Conservation (phyloP, 2,888 invertebrate species). For the Spialia ferax region DNA sequence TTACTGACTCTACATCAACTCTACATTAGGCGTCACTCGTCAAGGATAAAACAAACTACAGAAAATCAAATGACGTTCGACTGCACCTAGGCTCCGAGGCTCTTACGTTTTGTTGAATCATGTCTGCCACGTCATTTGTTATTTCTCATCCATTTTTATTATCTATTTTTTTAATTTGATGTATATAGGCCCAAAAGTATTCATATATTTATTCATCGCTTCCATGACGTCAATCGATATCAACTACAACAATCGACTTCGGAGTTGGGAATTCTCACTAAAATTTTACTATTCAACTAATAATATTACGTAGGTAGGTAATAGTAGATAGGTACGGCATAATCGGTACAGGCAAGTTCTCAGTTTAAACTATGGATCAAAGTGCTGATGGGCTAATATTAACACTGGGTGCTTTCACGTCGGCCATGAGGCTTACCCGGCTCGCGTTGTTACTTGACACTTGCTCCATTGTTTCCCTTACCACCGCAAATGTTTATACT, state of each 20-base stretch:
- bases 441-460: constrained; percentile 61
- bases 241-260: no score
- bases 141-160: no score
- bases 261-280: no score
- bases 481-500: constrained; percentile 58
- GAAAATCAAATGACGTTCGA: neutral
- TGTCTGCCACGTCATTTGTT: neutral
- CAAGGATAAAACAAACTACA: neutral
- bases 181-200: no score
- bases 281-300: no score
- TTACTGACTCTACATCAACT: neutral
- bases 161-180: no score
- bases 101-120: neutral
- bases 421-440: constrained; percentile 75
- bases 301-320: no score
- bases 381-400: constrained; percentile 51
- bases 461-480: constrained; percentile 68
- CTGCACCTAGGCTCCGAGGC: neutral
- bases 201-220: no score
- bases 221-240: no score
- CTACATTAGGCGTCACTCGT: neutral
- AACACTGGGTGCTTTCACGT: constrained; percentile 56
- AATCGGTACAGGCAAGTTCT: no score
- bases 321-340: no score
- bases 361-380: constrained; percentile 11